Evolutionary conservation across 2,797 vertebrate genomes (phyloP).

Genomic region (Buphagus erythrorhynchus): DNA sequence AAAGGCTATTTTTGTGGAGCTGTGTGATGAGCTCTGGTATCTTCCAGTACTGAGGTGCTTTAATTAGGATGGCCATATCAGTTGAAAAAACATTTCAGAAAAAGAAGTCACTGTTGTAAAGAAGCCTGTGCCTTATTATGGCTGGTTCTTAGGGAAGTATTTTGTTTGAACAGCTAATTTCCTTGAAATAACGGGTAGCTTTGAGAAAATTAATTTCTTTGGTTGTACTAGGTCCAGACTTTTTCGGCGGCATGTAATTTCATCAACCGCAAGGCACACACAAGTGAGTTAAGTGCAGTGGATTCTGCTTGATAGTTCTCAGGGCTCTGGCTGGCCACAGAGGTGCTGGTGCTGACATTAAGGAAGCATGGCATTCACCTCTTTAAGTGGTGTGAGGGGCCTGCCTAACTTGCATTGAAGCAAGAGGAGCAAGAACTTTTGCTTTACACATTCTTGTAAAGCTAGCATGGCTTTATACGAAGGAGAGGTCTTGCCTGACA

Average conservation of each 20-base stretch:
- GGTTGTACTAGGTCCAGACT: not conserved
- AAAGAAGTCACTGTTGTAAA: not conserved
- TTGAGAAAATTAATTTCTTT: not conserved
- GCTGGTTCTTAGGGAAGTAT: not conserved
- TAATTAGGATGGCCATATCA: not conserved
- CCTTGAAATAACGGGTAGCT: not conserved
- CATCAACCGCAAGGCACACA: not conserved
- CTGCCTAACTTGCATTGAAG: not conserved
- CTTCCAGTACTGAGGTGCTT: not conserved
- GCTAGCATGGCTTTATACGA: not conserved
- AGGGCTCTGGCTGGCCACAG: not conserved
- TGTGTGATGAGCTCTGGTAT: not conserved
- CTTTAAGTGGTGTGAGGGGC: not conserved
- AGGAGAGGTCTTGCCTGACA: not conserved
- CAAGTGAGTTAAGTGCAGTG: not conserved
- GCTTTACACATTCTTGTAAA: not conserved
- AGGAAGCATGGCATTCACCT: not conserved
- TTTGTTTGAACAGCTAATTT: not conserved
- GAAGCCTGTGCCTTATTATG: not conserved
- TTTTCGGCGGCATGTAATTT: not conserved
- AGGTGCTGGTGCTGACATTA: not conserved
- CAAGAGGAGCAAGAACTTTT: not conserved
- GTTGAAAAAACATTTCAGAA: not conserved
- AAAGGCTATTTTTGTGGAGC: constrained; percentile 26
- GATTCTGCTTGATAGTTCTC: not conserved